phyloP scores from a whole-genome alignment of 2,113 vertebrate genomes.

The Oreamnos americanus region DNA sequence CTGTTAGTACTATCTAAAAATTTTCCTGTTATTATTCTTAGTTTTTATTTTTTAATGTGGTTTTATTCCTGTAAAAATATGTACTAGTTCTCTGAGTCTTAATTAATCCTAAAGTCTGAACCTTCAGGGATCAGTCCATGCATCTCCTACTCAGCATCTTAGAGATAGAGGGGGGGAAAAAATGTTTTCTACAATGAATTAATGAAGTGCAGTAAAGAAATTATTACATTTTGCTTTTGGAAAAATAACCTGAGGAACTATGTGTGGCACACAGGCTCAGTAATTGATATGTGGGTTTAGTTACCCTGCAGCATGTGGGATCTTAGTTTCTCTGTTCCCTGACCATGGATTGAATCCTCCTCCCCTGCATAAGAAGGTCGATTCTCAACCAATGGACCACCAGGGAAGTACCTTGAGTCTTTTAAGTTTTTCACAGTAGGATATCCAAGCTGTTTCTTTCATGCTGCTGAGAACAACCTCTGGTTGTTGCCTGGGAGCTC shows the following conservation, averaged over 20 bases:
- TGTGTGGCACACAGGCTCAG: neutral
- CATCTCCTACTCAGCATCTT: neutral
- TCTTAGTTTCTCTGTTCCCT: neutral
- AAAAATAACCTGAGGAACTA: neutral
- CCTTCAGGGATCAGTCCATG: neutral
- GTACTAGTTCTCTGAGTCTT: neutral
- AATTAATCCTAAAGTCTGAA: neutral
- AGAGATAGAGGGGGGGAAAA: accelerated
- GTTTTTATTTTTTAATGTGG: neutral
- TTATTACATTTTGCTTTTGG: neutral
- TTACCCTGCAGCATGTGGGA: neutral
- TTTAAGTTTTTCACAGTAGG: neutral
- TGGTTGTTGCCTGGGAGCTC: neutral
- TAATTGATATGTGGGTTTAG: neutral
- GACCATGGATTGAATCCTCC: neutral
- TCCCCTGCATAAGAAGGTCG: neutral
- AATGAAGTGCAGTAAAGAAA: neutral
- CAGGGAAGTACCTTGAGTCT: neutral
- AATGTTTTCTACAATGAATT: neutral
- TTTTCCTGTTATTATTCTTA: neutral
- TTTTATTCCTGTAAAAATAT: neutral
- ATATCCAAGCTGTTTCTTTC: neutral
- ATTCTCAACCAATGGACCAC: neutral
- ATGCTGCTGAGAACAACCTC: neutral
- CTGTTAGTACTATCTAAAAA: neutral